phyloP scores from a whole-genome alignment of 2,113 vertebrate species.

The Mormoops blainvillei region DNA sequence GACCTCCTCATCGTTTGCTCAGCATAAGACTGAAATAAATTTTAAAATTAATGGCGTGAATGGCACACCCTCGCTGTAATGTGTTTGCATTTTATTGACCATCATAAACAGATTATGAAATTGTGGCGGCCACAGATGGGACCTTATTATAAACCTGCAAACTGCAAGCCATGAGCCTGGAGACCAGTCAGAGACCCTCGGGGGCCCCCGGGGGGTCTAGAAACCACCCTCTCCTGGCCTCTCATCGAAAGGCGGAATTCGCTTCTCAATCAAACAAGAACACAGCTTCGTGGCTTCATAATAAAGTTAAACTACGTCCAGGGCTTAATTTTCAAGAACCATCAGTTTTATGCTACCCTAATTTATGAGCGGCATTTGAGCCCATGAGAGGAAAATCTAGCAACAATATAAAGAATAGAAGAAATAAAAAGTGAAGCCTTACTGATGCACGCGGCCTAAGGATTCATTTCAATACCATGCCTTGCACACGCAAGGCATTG shows the following conservation, averaged over 20 bases:
- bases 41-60: not conserved
- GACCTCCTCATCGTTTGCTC: not conserved
- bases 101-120: constrained; percentile 45
- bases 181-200: not conserved
- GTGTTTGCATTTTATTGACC: constrained; percentile 50
- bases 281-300: not conserved
- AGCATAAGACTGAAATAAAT: constrained; percentile 15
- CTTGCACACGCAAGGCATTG: not conserved
- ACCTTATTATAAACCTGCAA: constrained; percentile 4
- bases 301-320: constrained; percentile 37
- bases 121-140: constrained; percentile 51
- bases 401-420: not conserved
- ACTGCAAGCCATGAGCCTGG: not conserved
- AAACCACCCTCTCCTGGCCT: not conserved
- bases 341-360: not conserved
- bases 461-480: not conserved
- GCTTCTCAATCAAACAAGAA: not conserved
- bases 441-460: not conserved
- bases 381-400: not conserved
- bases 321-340: constrained; percentile 25
- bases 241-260: constrained; percentile 18
- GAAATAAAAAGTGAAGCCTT: not conserved
- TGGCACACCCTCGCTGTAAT: constrained; percentile 27
- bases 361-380: not conserved
- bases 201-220: not conserved